Conservation (phyloP, 2,888 invertebrate species). For the Dicroscelio sp. region DNA sequence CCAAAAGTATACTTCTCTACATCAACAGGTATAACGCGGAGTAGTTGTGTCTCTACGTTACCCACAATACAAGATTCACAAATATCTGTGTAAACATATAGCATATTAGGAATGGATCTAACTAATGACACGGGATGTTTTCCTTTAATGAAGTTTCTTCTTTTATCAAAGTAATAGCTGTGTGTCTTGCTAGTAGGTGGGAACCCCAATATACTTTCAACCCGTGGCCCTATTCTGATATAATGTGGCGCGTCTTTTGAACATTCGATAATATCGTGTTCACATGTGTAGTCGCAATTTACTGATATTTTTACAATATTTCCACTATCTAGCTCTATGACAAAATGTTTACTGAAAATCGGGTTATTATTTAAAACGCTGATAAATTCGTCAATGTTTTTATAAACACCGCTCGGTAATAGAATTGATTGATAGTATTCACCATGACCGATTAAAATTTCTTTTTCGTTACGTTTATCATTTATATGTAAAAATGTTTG, state of each 20-base stretch:
- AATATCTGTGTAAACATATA: constrained; percentile 41
- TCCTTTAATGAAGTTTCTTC: neutral
- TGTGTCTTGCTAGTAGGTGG: neutral
- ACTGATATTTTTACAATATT: constrained; percentile 23
- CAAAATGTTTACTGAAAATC: constrained; percentile 76
- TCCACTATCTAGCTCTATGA: constrained; percentile 29
- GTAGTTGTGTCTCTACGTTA: constrained; percentile 29
- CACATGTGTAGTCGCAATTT: neutral
- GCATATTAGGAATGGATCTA: neutral
- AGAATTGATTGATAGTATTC: neutral
- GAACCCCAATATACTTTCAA: neutral
- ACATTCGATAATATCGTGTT: neutral
- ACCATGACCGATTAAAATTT: constrained; percentile 23
- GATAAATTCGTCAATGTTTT: neutral
- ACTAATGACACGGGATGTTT: neutral
- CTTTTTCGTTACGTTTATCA: constrained; percentile 5
- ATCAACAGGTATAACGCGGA: constrained; percentile 42
- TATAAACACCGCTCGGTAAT: constrained; percentile 25
- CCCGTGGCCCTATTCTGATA: neutral
- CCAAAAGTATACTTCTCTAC: neutral
- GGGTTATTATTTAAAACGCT: neutral
- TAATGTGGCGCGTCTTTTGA: neutral
- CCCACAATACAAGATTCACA: constrained; percentile 18
- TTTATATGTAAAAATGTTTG: constrained; percentile 11
- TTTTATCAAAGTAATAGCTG: neutral